These are phyloP conservation scores for Catocala nupta DNA, from an alignment of 2,888 invertebrate species.

Conservation along the genomic window DNA sequence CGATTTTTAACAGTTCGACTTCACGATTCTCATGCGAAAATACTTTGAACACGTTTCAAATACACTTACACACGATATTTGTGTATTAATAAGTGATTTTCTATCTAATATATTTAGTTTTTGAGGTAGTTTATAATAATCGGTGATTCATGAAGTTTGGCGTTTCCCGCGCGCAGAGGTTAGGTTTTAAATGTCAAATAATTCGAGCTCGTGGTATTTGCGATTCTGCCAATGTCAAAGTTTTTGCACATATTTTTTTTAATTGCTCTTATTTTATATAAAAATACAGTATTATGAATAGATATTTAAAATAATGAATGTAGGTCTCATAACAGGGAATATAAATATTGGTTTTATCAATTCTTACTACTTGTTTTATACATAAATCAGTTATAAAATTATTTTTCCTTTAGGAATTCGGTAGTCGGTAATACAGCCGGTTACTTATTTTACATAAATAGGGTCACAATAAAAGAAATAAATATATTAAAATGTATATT, in stretches of 20 bases:
- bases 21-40: constrained; percentile 55
- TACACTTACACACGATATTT: constrained; percentile 25
- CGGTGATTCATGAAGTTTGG: constrained; percentile 32
- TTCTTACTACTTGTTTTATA: not conserved
- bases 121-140: constrained; percentile 22
- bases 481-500: constrained; percentile 40
- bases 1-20: constrained; percentile 30
- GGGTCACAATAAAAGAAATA: constrained; percentile 14
- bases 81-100: constrained; percentile 10
- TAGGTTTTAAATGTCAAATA: constrained; percentile 53
- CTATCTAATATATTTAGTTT: constrained; percentile 13
- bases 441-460: constrained; percentile 21
- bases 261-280: not conserved
- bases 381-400: not conserved
- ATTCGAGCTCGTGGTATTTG: constrained; percentile 29
- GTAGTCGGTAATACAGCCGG: constrained; percentile 9
- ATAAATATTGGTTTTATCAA: not conserved
- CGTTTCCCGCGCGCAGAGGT: constrained; percentile 52
- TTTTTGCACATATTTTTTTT: constrained; percentile 4
- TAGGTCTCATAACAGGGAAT: too few species aligned
- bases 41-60: constrained; percentile 25
- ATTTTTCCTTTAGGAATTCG: not conserved
- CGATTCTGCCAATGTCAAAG: constrained; percentile 29
- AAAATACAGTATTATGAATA: too few species aligned
- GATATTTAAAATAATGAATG: too few species aligned